Percentiles rank a stretch among this genome's conserved stretches.
phyloP scores from a whole-genome alignment of 2,797 vertebrate species.

The Pampus argenteus region DNA sequence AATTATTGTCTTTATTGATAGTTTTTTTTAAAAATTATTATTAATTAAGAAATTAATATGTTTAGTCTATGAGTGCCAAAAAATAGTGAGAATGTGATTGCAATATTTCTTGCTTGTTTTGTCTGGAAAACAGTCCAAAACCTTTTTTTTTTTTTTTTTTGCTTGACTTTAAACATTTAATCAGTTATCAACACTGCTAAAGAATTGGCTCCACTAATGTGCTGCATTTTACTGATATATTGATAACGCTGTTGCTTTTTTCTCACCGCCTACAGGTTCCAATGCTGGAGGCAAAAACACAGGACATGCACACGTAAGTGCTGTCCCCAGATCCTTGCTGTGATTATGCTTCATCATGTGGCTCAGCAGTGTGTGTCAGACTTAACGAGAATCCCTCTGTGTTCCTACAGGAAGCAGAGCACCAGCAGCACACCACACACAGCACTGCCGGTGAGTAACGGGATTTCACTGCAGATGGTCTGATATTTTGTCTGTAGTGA shows the following conservation, averaged over 20 bases:
- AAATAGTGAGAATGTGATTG: background rate
- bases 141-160: background rate
- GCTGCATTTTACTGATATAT: background rate
- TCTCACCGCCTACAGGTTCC: slow-evolving; percentile 29
- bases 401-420: slow-evolving; percentile 57
- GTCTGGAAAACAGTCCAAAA: background rate
- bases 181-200: background rate
- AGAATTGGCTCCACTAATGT: background rate
- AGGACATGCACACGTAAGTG: slow-evolving; percentile 55
- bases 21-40: too few species aligned
- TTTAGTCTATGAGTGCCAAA: background rate
- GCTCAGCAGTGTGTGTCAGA: slow-evolving; percentile 29
- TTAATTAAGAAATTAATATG: too few species aligned
- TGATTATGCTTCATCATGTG: slow-evolving; percentile 23
- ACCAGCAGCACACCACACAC: slow-evolving; percentile 6
- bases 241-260: background rate
- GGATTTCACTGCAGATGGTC: slow-evolving; percentile 10
- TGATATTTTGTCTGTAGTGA: background rate
- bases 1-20: too few species aligned
- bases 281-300: slow-evolving; percentile 30
- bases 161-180: background rate
- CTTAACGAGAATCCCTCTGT: slow-evolving; percentile 17
- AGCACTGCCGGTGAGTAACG: slow-evolving; percentile 63
- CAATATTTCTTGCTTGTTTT: too few species aligned
- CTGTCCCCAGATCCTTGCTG: background rate